Conservation (phyloP, 1,140 invertebrate species). For the Drosophila setifemur region DNA sequence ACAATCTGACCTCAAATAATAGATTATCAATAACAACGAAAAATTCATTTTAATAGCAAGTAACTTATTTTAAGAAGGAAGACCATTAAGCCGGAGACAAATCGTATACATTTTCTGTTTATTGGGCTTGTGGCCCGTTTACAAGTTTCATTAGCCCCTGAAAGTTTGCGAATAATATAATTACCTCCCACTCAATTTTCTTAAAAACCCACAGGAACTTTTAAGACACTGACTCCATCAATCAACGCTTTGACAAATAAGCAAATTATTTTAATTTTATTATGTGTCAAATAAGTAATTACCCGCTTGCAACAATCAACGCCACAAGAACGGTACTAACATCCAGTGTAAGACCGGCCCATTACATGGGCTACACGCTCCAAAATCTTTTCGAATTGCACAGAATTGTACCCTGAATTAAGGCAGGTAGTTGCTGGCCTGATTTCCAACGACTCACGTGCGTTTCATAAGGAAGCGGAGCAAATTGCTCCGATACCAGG, state of each 20-base stretch:
- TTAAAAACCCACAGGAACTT: constrained; percentile 16
- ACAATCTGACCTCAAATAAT: constrained; percentile 9
- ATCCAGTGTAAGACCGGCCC: constrained; percentile 38
- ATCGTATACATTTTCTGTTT: too few species aligned
- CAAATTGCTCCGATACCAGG: neutral
- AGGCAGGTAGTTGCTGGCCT: constrained; percentile 21
- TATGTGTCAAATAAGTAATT: constrained; percentile 57
- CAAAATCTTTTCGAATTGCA: constrained; percentile 45
- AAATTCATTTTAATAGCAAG: constrained; percentile 14
- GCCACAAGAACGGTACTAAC: constrained; percentile 9
- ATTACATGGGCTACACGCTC: constrained; percentile 67
- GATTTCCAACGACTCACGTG: constrained; percentile 45
- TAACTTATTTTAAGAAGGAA: neutral
- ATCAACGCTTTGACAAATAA: constrained; percentile 55
- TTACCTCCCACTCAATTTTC: constrained; percentile 21
- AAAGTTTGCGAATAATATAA: constrained; percentile 22
- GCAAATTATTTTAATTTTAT: constrained; percentile 52
- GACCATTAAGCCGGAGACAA: constrained; percentile 9
- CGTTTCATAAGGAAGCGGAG: constrained; percentile 26
- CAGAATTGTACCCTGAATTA: constrained; percentile 15
- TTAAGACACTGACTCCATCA: constrained; percentile 45
- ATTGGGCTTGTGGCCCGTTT: constrained; percentile 27
- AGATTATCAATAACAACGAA: constrained; percentile 23
- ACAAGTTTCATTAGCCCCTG: constrained; percentile 32
- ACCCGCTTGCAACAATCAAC: constrained; percentile 12